Base-by-base conservation (phyloP, 2,888 invertebrate genomes). In the Cybosia mesomella region DNA sequence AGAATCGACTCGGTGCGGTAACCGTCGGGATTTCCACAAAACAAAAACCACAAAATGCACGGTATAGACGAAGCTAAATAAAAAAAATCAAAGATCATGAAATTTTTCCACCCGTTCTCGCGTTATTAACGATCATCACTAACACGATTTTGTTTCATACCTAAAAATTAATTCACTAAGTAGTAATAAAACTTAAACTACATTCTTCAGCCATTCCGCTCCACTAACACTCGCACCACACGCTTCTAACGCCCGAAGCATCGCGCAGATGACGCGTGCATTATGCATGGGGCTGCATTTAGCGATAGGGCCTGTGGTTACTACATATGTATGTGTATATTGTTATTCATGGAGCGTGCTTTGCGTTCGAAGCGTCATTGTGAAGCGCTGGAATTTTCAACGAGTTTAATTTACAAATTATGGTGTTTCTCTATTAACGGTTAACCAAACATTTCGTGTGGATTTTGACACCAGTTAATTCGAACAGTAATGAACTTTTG, bases 231-330 rank as follows among this genome's bases (percentile, higher is more conserved):
- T 71, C 21, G 36, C 43, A 53, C 80, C 74, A 49, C 57, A 79
- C 80, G 79, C 70, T 65, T 68, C 68, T 67, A 82, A 68, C 79
- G 87, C 89, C 86, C 78, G 84, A 82, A 86, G 89, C 89, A 81
- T 73, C 73, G 83, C 83, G 83, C 85, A 90, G 91, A 91, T 92
- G 92, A 91, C 91, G 89, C 85, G 88, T 92, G 88, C 89, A 92
- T 92, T 89, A 92, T 93, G 91, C 91, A 93, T 91, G 86, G 85
- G 81, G 75, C 87, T 89, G 90, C 91, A 88, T 92, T 91, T 91
- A 91, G 89, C 84, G 90, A 89, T 89, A 89, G 87, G 75, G 78
- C 63, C 72, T 81, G 83, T 83, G 79, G 75, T 74, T 73, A 65
- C 74, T 70, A 69, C 75, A 70, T 74, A 77, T 75, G 79, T 80